These are phyloP conservation scores for Leucoma salicis DNA, from an alignment of 2,888 invertebrate species.

Conservation along the genomic window DNA sequence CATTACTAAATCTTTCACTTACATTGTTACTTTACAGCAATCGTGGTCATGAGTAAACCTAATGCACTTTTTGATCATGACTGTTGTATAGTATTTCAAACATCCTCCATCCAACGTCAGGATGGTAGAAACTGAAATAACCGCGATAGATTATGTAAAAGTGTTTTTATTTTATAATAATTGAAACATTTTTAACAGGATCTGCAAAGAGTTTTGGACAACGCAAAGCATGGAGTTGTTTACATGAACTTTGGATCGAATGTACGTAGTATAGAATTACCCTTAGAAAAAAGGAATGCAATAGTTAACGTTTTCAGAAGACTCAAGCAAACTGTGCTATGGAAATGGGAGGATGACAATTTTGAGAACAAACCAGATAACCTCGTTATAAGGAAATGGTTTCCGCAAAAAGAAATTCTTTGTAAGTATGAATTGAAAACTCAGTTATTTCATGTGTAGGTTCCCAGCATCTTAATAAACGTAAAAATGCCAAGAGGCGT, in stretches of 20 bases:
- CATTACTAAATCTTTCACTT: too few species aligned
- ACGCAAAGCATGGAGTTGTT: slow-evolving; percentile 17
- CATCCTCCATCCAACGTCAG: too few species aligned
- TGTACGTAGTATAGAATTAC: slow-evolving; percentile 14
- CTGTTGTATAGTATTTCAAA: too few species aligned
- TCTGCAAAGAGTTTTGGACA: slow-evolving; percentile 3
- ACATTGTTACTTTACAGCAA: too few species aligned
- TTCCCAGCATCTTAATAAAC: too few species aligned
- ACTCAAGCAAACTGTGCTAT: slow-evolving; percentile 24
- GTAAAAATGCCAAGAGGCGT: too few species aligned
- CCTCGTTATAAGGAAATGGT: slow-evolving; percentile 22
- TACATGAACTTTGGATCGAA: slow-evolving; percentile 24
- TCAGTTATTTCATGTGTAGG: too few species aligned
- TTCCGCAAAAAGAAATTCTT: slow-evolving; percentile 27
- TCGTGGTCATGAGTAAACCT: too few species aligned
- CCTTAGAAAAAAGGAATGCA: neutral
- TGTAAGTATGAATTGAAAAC: slow-evolving; percentile 11
- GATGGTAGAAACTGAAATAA: too few species aligned
- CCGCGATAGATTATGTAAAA: too few species aligned
- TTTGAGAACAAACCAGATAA: slow-evolving; percentile 20
- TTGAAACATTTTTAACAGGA: neutral
- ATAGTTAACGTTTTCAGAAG: slow-evolving; percentile 10
- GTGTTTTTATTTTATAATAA: too few species aligned
- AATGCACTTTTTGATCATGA: too few species aligned
- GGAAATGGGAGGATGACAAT: slow-evolving; percentile 22